Percentiles rank a stretch among this genome's conserved stretches.
phyloP scores from a whole-genome alignment of 2,888 invertebrate genomes.

The Aphelenchoides bicaudatus region DNA sequence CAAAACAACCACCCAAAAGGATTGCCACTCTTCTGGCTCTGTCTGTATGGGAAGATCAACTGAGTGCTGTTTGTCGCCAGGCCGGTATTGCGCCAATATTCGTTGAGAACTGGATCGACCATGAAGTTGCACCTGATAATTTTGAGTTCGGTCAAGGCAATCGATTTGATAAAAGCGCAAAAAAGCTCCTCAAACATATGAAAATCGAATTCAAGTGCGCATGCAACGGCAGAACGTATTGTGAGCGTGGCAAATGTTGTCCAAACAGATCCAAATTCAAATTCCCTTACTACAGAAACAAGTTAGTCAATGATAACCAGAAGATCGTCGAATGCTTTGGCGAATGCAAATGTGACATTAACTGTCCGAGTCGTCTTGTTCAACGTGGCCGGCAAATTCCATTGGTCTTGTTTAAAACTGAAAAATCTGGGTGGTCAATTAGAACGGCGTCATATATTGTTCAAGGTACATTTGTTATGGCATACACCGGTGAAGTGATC shows the following conservation, averaged over 20 bases:
- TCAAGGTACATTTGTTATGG: slow-evolving; percentile 27
- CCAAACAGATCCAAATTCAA: neutral
- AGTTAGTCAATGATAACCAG: neutral
- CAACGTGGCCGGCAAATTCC: slow-evolving; percentile 35
- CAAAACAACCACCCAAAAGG: neutral
- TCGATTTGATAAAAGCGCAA: neutral
- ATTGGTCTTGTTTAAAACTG: slow-evolving; percentile 30
- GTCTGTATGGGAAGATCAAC: slow-evolving; percentile 30
- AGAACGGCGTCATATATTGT: slow-evolving; percentile 22
- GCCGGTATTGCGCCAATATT: slow-evolving; percentile 26
- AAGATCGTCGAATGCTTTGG: slow-evolving; percentile 12
- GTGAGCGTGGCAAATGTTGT: slow-evolving; percentile 1
- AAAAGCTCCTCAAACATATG: neutral
- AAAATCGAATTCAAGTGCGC: neutral
- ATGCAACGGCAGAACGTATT: neutral
- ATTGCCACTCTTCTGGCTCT: neutral
- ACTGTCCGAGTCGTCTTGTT: slow-evolving; percentile 12
- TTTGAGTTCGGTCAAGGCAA: neutral
- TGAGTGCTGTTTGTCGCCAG: slow-evolving; percentile 16
- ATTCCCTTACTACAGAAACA: neutral
- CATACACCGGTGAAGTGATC: slow-evolving; percentile 1
- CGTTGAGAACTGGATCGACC: slow-evolving; percentile 36
- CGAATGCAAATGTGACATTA: slow-evolving; percentile 2
- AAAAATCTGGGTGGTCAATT: slow-evolving; percentile 29
- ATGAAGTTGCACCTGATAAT: neutral